phyloP scores from a whole-genome alignment of 2,797 vertebrate species.

The Dendrocincla tyrannina region DNA sequence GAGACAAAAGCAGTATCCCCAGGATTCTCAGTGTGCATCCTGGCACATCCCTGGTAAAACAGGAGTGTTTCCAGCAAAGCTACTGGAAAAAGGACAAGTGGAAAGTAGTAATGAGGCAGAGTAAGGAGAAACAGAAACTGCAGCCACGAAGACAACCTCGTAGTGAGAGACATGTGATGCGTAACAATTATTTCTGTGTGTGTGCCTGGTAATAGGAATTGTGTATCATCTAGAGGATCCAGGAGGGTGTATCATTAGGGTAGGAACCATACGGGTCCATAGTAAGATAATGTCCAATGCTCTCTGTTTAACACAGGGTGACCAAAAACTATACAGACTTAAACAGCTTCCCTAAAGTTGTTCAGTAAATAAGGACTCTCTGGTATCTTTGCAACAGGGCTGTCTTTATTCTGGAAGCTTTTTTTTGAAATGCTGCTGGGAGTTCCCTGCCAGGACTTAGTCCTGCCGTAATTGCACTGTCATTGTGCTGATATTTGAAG shows the following conservation, averaged over 20 bases:
- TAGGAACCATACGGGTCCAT: background rate
- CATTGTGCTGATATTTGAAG: background rate
- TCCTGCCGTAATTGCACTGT: background rate
- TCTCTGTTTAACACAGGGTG: background rate
- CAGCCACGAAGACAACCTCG: fast-evolving
- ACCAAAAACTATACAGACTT: background rate
- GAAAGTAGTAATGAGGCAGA: background rate
- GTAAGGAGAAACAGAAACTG: background rate
- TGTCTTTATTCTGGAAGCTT: background rate
- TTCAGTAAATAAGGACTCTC: background rate
- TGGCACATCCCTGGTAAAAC: background rate
- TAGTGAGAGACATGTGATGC: background rate
- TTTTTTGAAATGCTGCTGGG: background rate
- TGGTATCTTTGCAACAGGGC: background rate
- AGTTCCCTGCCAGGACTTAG: background rate
- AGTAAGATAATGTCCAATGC: background rate
- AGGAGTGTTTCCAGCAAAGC: background rate
- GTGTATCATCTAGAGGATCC: background rate
- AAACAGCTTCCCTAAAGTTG: background rate
- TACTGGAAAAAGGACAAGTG: background rate
- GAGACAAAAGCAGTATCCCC: background rate
- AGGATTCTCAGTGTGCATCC: background rate
- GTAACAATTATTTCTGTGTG: background rate
- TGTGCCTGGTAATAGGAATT: background rate
- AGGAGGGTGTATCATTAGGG: background rate